Evolutionary conservation across 2,888 invertebrate species (phyloP).

Genomic region (Acrocera orbiculus): DNA sequence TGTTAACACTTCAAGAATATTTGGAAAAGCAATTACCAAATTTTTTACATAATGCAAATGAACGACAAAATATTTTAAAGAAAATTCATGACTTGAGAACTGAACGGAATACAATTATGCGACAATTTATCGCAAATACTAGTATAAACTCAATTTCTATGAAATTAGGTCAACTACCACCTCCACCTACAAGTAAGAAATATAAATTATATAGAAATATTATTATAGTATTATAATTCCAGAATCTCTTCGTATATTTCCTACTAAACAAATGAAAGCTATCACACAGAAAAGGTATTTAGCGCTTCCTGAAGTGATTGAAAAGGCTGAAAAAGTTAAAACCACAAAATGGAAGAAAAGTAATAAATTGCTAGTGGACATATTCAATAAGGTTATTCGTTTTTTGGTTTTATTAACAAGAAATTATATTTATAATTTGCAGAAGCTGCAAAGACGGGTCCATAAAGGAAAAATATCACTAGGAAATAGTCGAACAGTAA

Average conservation of each 20-base stretch:
- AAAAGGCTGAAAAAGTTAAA: slow-evolving; percentile 39
- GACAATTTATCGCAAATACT: slow-evolving; percentile 21
- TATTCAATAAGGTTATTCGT: slow-evolving; percentile 50
- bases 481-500: slow-evolving; percentile 26
- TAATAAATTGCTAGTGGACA: slow-evolving; percentile 55
- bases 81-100: slow-evolving; percentile 22
- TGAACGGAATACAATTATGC: slow-evolving; percentile 20
- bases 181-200: slow-evolving; percentile 27
- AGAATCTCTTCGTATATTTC: slow-evolving; percentile 34
- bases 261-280: slow-evolving; percentile 40
- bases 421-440: slow-evolving; percentile 5
- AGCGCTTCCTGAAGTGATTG: slow-evolving; percentile 52
- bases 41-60: slow-evolving; percentile 40
- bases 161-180: slow-evolving; percentile 23
- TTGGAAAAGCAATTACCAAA: slow-evolving; percentile 50
- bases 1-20: slow-evolving; percentile 45
- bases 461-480: slow-evolving; percentile 24
- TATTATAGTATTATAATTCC: too few relatives aligned
- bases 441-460: slow-evolving; percentile 28
- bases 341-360: slow-evolving; percentile 43
- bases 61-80: slow-evolving; percentile 23
- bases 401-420: not conserved
- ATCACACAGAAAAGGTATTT: slow-evolving; percentile 45
- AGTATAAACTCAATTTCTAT: slow-evolving; percentile 21
- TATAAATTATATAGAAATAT: too few relatives aligned